Evolutionary conservation across 2,797 vertebrate species (phyloP), one percentile per base, ranked within the genome.

Genomic region (Malurus splendens): DNA sequence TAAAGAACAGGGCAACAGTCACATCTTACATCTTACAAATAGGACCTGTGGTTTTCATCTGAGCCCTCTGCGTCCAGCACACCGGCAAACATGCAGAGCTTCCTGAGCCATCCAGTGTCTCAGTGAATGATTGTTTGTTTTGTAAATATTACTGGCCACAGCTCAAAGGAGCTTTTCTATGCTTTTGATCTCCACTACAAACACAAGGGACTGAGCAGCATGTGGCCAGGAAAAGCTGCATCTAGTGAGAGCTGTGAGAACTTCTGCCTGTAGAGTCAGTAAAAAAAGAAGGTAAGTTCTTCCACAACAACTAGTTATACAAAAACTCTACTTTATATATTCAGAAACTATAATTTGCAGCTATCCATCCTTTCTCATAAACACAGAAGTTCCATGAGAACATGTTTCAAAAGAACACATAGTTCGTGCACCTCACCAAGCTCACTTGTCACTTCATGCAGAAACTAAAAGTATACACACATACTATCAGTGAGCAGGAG

Each of bases 141-240:
- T 13, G 59, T 72, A 81, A 90, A 87, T 86, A 92, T 55, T 78
- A 72, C 66, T 86, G 86, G 88, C 66, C 66, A 48, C 18, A 83
- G 90, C 86, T 92, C 74, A 95, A 92, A 95, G 80, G 70, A 91
- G 55, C 23, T 90, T 81, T 86, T 82, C 83, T 30, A 7, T 5
- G 51, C 80, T 81, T 94, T 94, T 94, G 80, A 91, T 94, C 83
- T 92, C 51, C 28, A 52, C 77, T 87, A 86, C 86, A 91, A 83
- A 87, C 2, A 0, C 55, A 72, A 81, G 86, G 22, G 39, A 78
- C 74, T 42, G 65, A 92, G 76, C 86, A 92, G 90, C 62, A 75
- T 75, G 80, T 57, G 82, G 80, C 55, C 88, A 83, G 91, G 80
- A 94, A 93, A 91, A 92, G 82, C 70, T 81, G 61, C 56, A 71